Base-by-base conservation (phyloP, 2,888 invertebrate species). In the Apomyelois bistriatella region DNA sequence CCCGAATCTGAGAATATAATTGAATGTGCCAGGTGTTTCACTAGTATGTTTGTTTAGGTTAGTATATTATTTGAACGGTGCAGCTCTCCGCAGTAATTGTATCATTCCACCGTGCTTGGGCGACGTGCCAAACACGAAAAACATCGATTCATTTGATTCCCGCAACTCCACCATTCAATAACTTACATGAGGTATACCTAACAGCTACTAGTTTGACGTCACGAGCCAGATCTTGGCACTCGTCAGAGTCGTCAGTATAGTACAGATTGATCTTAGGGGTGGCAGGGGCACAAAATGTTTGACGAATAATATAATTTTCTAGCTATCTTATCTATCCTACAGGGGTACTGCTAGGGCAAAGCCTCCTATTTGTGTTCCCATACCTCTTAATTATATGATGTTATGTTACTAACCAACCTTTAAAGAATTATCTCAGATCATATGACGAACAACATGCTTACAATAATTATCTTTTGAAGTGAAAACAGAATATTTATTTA, bases 151-250 rank as follows among this genome's bases (percentile, higher is more conserved):
- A 48, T 43, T n/a, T 22, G 43, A 49, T 37, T 48, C 13, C 48
- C 37, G 30, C 1, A 13, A 17, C 22, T 32, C 52, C 30, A 15
- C 41, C 57, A 55, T 55, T 55, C 53, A 53, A 53, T 52, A 53
- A 51, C 35, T 53, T 57, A 56, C 53, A 53, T 57, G 55, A 55
- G 40, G 37, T 38, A 38, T 15, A 40, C 15, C 7, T 38, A 28
- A 28, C 28, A 28, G 4, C 28, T 35, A 52, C 47, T 52, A 53
- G 51, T 32, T 55, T 60, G 59, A 62, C 62, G 62, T 60, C 60
- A 60, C 55, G 53, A 51, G 57, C 52, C 60, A 54, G 32, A 15
- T 28, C n/a, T 40, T 50, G 48, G 48, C 48, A 48, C 16, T 16
- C 9, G 16, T 8, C 40, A 40, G 9, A 48, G 10, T 16, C 9